Base-by-base conservation (phyloP, 2,888 invertebrate genomes). In the Amphipoea lucens region DNA sequence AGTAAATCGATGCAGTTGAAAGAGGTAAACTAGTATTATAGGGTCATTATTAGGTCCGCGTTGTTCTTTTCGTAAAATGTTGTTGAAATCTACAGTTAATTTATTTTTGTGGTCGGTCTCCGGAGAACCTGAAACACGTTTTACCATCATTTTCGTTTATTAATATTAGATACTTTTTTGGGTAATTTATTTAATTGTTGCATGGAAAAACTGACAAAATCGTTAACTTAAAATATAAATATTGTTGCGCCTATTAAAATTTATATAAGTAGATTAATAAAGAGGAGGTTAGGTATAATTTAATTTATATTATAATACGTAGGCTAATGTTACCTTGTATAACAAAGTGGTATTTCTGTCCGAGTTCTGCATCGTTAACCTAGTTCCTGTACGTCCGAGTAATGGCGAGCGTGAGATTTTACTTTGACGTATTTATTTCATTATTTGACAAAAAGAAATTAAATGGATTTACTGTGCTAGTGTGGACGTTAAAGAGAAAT, bases 381-480 rank as follows among this genome's bases (percentile, higher is more conserved):
- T 45, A 83, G 67, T 72, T 74, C 65, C 72, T 54, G 45, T 36
- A 62, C 48, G 67, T 78, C 71, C 72, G 67, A 81, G 84, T 76
- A 84, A 75, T 68, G 57, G 74, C 65, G 68, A 67, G 74, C 68
- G 51, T 65, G 45, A 60, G 72, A 65, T 73, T 81, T 84, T 80
- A 73, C 87, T 87, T 76, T 66, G 76, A 84, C 71, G 78, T 72
- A 84, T 84, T 84, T 84, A 84, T 83, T 86, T 83, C 71, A 83
- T 83, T 86, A 84, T 82, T 84, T 74, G 83, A 72, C 78, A 74
- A 84, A 86, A 78, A 78, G 3, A 86, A 86, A 86, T 82, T 68
- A 72, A 78, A 74, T 82, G 67, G 65, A 51, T 86, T 78, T 74
- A 78, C 71, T 78, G 74, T 68, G 71, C 74, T 72, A 67, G 83